Base-by-base conservation (phyloP, 2,113 vertebrate species). In the Onychorhynchus coronatus region DNA sequence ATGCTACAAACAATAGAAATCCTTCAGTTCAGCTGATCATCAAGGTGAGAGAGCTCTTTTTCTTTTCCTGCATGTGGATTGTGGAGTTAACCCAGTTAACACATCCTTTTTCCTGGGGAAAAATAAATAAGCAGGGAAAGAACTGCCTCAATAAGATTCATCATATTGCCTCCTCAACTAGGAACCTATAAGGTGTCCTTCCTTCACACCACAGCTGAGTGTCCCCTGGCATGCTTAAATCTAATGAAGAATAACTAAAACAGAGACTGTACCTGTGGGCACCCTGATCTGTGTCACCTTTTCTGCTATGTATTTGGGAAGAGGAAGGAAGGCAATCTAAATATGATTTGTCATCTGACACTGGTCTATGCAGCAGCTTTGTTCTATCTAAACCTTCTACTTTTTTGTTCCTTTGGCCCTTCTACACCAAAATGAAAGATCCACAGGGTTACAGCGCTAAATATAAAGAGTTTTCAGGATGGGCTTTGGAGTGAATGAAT, bases 381-480 rank as follows among this genome's bases (percentile, higher is more conserved):
- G 0, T 44, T 83, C 31, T 50, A 5, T 37, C 24, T 77, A 49
- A 91, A 35, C 5, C 5, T 65, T 73, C 37, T n/a, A 6, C 27
- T 44, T 41, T 62, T 58, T 66, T 35, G 4, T 63, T 66, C 14
- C 79, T 82, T 86, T 76, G 50, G 12, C 17, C 20, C 91, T 80
- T 84, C 21, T 62, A 5, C 35, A 75, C 30, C 9, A 47, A 65
- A 76, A 33, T 3, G 35, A 11, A 55, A 80, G n/a, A 31, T 28
- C 2, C 6, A 73, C 10, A 31, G 20, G 25, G 31, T 28, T 73
- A 33, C 25, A 61, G 2, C 0, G 2, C 31, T 70, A 83, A 44
- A 53, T 42, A 52, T 37, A 83, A 80, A 78, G 15, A 46, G 73
- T 80, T 82, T 91, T 6, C 10, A 33, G 30, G 22, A 37, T 56